Base-by-base conservation (phyloP, 2,888 invertebrate genomes). In the Drosophila lacicola region DNA sequence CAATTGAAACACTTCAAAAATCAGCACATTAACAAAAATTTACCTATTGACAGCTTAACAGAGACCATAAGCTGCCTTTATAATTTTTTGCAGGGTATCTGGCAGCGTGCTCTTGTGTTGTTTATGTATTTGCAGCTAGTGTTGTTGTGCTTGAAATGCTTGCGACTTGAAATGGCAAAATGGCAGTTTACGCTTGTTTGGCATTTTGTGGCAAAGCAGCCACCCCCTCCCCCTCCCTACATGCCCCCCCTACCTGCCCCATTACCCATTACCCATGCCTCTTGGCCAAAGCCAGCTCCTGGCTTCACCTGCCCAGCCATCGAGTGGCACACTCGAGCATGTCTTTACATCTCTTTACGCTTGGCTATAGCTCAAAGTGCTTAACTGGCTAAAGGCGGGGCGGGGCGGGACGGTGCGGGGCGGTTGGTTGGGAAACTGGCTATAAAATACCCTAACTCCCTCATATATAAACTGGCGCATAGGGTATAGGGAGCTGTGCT, bases 321-420 rank as follows among this genome's bases (percentile, higher is more conserved):
- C 82, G 89, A 85, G 85, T 89, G 75, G 85, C 85, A 75, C 53
- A 78, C 85, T 85, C 69, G 72, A 89, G 78, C 75, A 87, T 85
- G 89, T 85, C 85, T 85, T 85, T 85, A 85, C 85, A 85, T 89
- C 85, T 85, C 74, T 85, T 89, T 82, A 87, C 85, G 85, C 85
- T 89, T 89, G 85, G 71, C 29, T 87, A 72, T 76, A 69, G 57
- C 73, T 77, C 74, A 83, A 83, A 80, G 84, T 79, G 70, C 64
- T 29, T 56, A 64, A 69, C 63, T 58, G 46, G 55, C 70, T 45
- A 37, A 56, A 46, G 13, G 29, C 11, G 13, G n/a, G 29, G 4
- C 1, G 19, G 25, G 9, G 8, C 10, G 5, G 39, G 56, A 8
- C 2, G n/a, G 17, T 14, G 36, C 10, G 36, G 36, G 50, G 37